Base-by-base conservation (phyloP, 2,113 vertebrate genomes). In the Colistium nudipinnis region DNA sequence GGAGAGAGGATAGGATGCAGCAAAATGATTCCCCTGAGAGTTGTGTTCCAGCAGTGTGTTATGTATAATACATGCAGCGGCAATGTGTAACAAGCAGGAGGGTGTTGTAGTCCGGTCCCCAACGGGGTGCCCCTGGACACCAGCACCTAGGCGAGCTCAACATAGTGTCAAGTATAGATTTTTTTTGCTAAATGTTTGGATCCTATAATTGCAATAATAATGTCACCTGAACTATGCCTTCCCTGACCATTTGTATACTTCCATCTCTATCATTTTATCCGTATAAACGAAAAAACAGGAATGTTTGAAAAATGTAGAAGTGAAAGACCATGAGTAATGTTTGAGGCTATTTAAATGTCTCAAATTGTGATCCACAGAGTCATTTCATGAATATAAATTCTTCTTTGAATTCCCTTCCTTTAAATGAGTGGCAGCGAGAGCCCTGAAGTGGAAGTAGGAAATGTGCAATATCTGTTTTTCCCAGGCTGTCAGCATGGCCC, bases 1-100 rank as follows among this genome's bases (percentile, higher is more conserved):
- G 19, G 31, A 62, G 57, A 63, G 49, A 75, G 59, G 51, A 62
- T 44, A 65, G 70, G 51, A 78, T 65, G 80, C 77, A 65, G 61
- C 51, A 75, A 60, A 80, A 72, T 53, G 39, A 85, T 80, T 87
- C 83, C 79, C 70, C 47, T 51, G 84, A 82, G 83, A 88, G 62
- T 83, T 83, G 83, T 73, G 63, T 66, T 70, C 65, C 78, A 54
- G 62, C 76, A 67, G 71, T 63, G 84, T 84, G 80, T 78, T 70
- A 85, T 89, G 85, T 87, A 87, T 89, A 87, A 89, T 87, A 76
- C 81, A 88, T 92, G 78, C 68, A 62, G 33, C 51, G 44, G 70
- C 53, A 72, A 55, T 74, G 33, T 87, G 83, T 84, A 91, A 85
- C 87, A 85, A 85, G 85, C 70, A 77, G 73, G 54, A 53, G 61